phyloP scores from a whole-genome alignment of 2,113 vertebrate genomes.

The Neolamprologus tretocephalus region DNA sequence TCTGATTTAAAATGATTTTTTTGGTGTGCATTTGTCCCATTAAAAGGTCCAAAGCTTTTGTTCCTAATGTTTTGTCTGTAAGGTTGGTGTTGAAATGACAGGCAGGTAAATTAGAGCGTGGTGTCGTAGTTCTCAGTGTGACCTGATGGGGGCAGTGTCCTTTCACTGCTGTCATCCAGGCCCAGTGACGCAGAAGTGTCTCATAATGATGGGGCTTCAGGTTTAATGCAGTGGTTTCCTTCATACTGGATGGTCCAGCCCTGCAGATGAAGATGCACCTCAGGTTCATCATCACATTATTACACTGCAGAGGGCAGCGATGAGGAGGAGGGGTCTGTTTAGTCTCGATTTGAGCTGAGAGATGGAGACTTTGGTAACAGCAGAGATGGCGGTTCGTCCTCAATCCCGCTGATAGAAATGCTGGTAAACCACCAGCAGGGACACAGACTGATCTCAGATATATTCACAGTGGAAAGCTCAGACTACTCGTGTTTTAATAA shows the following conservation, averaged over 20 bases:
- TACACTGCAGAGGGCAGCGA: neutral
- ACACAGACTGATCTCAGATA: neutral
- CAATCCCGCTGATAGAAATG: accelerated
- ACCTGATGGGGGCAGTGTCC: neutral
- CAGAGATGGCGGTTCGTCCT: neutral
- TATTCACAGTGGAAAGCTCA: accelerated
- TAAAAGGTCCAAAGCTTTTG: accelerated
- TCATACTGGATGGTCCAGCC: neutral
- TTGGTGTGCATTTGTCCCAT: neutral
- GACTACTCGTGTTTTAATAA: neutral
- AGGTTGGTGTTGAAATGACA: accelerated
- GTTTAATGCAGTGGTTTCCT: neutral
- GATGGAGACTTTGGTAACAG: neutral
- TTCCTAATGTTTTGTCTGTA: neutral
- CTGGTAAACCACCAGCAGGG: neutral
- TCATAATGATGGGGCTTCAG: neutral
- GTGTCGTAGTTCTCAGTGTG: neutral
- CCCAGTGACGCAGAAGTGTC: neutral
- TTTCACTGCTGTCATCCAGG: neutral
- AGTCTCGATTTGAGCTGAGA: accelerated
- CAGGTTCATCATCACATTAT: neutral
- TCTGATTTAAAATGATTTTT: too few relatives aligned
- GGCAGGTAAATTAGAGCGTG: neutral
- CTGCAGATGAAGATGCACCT: neutral
- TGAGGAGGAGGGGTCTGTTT: neutral